Base-by-base conservation (phyloP, 2,888 invertebrate genomes). In the Phorcus lineatus region DNA sequence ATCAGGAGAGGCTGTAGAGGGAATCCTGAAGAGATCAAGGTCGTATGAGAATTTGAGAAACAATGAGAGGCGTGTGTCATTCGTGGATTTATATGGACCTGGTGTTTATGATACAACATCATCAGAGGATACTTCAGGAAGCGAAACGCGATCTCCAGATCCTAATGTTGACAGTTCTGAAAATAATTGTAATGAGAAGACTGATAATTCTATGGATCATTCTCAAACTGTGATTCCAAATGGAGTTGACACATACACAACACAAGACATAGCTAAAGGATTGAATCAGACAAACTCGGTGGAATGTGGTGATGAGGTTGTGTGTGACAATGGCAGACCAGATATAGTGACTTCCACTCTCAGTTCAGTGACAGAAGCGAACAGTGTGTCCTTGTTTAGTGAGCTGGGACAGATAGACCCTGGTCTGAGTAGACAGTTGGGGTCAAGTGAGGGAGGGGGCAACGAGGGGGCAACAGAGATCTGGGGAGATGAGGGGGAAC, bases 11-110 rank as follows among this genome's bases (percentile, higher is more conserved):
- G 28, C 74, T 28, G 62, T 57, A 13, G 74, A 55, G 22, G 85
- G 89, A n/a, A 89, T 89, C 52, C 84, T 89, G 16, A 89, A 89
- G 74, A 84, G 78, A 77, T 80, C 83, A n/a, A 52, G 88, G 24
- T 88, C 88, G 11, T 88, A 82, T 81, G 89, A 88, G 77, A 85
- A 85, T 78, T 80, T 86, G 22, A 80, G 84, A 19, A 83, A 83
- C n/a, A 81, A 85, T 13, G 82, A 84, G 6, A 78, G 85, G 17
- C 79, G 85, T 19, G 83, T 84, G 11, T 85, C 82, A 70, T 86
- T 85, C 80, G 84, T 81, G 19, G 80, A 81, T 19, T 78, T 57
- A 19, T 19, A 62, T 11, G 66, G 40, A 7, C 62, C 62, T 7
- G 74, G 74, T 24, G 74, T 74, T 47, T 74, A 74, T 13, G 74